phyloP scores from a whole-genome alignment of 1,140 invertebrate species.

The Danaus melanippus region DNA sequence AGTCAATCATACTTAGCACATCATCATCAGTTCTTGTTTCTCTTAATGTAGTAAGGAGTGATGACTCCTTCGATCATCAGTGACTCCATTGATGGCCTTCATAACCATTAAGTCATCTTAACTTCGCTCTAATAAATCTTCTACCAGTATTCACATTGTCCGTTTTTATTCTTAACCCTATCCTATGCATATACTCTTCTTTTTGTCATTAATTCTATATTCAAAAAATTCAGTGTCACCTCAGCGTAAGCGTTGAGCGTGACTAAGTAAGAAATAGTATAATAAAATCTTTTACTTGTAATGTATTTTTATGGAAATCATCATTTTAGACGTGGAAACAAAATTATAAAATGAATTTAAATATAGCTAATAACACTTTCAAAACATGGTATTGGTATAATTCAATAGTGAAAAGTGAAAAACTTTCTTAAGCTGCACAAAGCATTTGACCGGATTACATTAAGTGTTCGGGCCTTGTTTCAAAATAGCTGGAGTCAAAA shows the following conservation, averaged over 20 bases:
- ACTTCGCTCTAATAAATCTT: conserved; percentile 20
- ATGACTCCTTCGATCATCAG: conserved; percentile 20
- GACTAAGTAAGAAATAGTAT: no score
- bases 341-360: not conserved
- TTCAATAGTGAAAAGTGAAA: conserved; percentile 33
- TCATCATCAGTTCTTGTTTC: conserved; percentile 24
- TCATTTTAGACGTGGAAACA: conserved; percentile 1
- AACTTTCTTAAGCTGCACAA: conserved; percentile 35
- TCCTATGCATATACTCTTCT: no score
- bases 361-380: no score
- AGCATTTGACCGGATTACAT: conserved; percentile 45
- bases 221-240: no score
- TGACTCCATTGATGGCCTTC: conserved; percentile 23
- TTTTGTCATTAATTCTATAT: no score
- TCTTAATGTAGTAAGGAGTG: conserved; percentile 23
- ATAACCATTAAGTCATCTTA: conserved; percentile 27
- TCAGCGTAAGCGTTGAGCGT: no score
- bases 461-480: conserved; percentile 33
- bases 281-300: no score
- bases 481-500: conserved; percentile 49
- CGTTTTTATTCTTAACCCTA: no score
- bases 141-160: conserved; percentile 21
- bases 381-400: conserved; percentile 13
- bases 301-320: not conserved
- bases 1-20: conserved; percentile 12